Percentiles rank a stretch among this genome's conserved stretches.
phyloP scores from a whole-genome alignment of 2,797 vertebrate species.

The Lateolabrax maculatus region DNA sequence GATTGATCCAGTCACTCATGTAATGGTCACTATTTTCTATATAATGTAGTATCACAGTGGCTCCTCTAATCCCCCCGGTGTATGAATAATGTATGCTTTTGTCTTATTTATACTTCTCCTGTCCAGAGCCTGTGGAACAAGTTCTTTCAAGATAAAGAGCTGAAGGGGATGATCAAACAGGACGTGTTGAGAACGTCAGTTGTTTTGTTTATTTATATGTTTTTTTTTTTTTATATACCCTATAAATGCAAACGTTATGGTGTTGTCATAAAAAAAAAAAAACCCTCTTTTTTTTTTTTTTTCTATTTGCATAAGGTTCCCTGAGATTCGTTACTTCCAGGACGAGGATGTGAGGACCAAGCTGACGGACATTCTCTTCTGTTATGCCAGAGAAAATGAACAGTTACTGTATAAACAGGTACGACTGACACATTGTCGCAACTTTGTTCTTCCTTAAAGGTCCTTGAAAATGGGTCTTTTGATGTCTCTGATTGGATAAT shows the following conservation, averaged over 20 bases:
- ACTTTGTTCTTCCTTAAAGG: background rate
- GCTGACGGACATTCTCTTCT: constrained; percentile 99
- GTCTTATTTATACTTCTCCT: constrained; percentile 36
- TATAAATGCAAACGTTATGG: background rate
- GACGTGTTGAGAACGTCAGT: constrained; percentile 96
- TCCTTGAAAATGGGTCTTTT: background rate
- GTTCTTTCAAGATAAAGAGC: constrained; percentile 99
- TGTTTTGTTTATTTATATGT: background rate
- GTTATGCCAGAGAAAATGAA: constrained; percentile 98
- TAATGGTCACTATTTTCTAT: background rate
- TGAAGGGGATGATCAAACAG: constrained; percentile 97
- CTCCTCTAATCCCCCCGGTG: background rate
- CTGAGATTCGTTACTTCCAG: constrained; percentile 99
- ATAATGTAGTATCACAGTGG: background rate
- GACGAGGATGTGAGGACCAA: constrained; percentile 96
- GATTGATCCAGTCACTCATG: background rate
- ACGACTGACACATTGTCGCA: constrained; percentile 19
- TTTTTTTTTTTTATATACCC: background rate
- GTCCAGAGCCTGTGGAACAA: constrained; percentile 98
- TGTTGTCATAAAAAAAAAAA: background rate
- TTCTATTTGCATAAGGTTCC: constrained; percentile 88
- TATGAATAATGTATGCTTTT: background rate
- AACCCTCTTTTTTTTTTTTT: background rate
- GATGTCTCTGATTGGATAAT: background rate
- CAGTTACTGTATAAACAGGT: constrained; percentile 99